phyloP scores from a whole-genome alignment of 2,113 vertebrate species.

The Choloepus hoffmanni region DNA sequence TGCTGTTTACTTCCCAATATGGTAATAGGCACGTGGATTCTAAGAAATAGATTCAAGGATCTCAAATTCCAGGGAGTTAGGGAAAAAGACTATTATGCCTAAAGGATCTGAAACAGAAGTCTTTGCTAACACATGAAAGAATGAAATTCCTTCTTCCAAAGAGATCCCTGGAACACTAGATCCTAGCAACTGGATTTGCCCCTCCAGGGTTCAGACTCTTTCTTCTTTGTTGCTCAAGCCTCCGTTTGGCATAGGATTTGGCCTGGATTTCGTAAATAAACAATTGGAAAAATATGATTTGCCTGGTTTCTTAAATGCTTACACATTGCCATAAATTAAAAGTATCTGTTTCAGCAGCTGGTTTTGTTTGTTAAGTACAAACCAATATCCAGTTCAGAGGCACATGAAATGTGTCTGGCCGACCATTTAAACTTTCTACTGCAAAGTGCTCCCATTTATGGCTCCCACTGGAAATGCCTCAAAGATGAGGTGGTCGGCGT shows the following conservation, averaged over 20 bases:
- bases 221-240: not conserved
- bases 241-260: not conserved
- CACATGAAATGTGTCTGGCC: not conserved
- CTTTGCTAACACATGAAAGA: conserved; percentile 28
- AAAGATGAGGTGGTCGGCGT: not conserved
- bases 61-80: not conserved
- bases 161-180: not conserved
- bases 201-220: not conserved
- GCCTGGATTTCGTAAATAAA: not conserved
- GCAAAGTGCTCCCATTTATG: not conserved
- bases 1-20: conserved; percentile 3
- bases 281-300: not conserved
- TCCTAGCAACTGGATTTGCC: not conserved
- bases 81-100: not conserved
- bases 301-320: not conserved
- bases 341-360: not conserved
- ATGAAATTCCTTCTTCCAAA: not conserved
- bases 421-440: not conserved
- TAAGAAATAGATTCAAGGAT: conserved; percentile 58
- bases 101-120: not conserved
- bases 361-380: not conserved
- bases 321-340: not conserved
- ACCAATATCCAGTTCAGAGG: not conserved
- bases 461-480: not conserved
- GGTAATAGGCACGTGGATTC: conserved; percentile 52